Percentiles rank a stretch among this genome's conserved stretches.
Conservation (phyloP, 2,797 vertebrate species). For the Momotus momota region DNA sequence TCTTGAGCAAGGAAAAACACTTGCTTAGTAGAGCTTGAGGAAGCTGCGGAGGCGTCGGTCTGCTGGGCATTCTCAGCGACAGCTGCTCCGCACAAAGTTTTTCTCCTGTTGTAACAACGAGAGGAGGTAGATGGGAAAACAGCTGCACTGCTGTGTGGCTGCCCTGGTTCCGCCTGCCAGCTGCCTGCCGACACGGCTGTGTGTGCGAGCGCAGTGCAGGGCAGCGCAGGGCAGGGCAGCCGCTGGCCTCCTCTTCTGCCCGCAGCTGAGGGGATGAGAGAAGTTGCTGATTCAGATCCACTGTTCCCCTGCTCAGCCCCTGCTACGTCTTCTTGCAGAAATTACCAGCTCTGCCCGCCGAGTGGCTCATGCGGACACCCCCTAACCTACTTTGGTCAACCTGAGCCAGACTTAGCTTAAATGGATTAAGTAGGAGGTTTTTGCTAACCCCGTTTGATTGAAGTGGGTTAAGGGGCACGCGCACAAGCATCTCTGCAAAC, state of each 20-base stretch:
- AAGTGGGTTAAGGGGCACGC: constrained; percentile 41
- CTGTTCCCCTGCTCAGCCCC: neutral
- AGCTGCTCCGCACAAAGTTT: neutral
- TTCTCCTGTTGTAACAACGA: neutral
- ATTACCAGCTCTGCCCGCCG: neutral
- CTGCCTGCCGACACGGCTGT: neutral
- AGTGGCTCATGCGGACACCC: neutral
- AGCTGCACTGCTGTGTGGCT: neutral
- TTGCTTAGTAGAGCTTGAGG: neutral
- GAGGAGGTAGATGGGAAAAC: neutral
- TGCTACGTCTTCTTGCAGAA: constrained; percentile 23
- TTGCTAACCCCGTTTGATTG: constrained; percentile 36
- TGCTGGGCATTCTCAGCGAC: neutral
- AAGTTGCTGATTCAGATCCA: constrained; percentile 14
- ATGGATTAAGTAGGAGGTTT: constrained; percentile 56
- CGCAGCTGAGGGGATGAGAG: neutral
- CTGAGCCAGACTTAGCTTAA: constrained; percentile 37
- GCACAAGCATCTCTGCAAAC: neutral
- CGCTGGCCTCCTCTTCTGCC: neutral
- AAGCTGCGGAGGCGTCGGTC: neutral
- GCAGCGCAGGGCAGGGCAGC: rapidly evolving
- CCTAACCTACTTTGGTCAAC: constrained; percentile 30
- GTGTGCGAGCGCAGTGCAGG: neutral
- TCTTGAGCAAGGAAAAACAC: neutral
- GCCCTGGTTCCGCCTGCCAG: neutral